Base-by-base conservation (phyloP, 2,113 vertebrate genomes). In the Psettodes erumei region DNA sequence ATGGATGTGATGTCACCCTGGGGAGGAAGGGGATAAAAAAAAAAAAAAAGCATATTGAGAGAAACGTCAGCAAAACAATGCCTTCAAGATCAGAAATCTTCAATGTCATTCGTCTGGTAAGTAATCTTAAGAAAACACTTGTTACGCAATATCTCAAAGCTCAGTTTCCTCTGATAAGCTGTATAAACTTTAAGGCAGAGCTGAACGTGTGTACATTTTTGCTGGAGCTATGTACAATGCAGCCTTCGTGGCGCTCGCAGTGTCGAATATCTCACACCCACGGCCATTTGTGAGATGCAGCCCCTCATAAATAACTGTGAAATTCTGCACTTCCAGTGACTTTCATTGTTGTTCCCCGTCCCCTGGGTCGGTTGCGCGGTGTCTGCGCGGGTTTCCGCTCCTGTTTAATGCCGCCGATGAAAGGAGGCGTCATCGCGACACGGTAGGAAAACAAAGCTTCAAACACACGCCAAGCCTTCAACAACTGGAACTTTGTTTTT, bases 1-100 rank as follows among this genome's bases (percentile, higher is more conserved):
- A 99, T 99, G 82, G 97, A 98, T 84, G 98, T 99, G 92, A 99
- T 99, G 91, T 99, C 98, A 91, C 98, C 98, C 98, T 99, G 58
- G 13, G n/a, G 58, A 73, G 68, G 71, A 75, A n/a, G 45, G 37
- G 53, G 30, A 42, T 32, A 19, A 21, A 61, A 55, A 54, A 35
- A 12, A 25, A 16, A 48, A 66, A 50, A 2, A 65, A 7, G 15
- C 8, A 38, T 21, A 27, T n/a, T n/a, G n/a, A n/a, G n/a, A n/a
- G n/a, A 47, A 81, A 33, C 18, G 23, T 6, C 51, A 65, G 4
- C 21, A 48, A 71, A 77, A 79, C 45, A 77, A 68, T 67, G 71
- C 77, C 60, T 66, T 60, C 56, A 25, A 40, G 10, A 30, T 83
- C 47, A 19, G 69, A 28, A 19, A 48, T 51, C 66, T 69, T 43